Conservation (phyloP, 2,797 vertebrate species). For the Nannoperca australis region DNA sequence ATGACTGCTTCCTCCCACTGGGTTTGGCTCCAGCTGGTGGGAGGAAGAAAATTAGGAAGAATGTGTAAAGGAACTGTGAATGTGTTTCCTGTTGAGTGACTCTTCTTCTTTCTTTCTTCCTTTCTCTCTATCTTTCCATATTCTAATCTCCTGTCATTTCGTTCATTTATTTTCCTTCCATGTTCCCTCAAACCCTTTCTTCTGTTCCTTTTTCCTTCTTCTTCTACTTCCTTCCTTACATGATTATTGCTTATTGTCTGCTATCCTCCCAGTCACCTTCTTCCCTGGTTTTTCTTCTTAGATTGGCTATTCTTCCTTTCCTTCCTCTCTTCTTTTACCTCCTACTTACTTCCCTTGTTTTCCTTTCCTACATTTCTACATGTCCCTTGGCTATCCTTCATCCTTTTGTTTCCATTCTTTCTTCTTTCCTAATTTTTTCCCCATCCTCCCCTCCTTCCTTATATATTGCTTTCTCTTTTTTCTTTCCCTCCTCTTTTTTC, state of each 20-base stretch:
- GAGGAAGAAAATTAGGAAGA: conserved; percentile 43
- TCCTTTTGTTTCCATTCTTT: background rate
- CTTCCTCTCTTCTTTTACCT: background rate
- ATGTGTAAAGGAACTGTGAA: conserved; percentile 13
- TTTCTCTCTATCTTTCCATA: background rate
- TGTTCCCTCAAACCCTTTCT: no score
- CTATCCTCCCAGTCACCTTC: background rate
- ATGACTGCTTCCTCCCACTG: conserved; percentile 67
- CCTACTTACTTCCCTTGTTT: background rate
- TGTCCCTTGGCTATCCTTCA: background rate
- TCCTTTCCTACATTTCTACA: background rate
- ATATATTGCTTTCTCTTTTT: background rate
- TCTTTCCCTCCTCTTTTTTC: background rate
- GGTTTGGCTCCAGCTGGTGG: conserved; percentile 59
- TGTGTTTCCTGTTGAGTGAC: background rate
- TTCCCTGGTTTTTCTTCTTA: background rate
- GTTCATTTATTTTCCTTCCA: background rate
- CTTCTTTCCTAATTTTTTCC: conserved; percentile 2
- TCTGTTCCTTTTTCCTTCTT: background rate
- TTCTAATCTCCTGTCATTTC: background rate
- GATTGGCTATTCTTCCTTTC: background rate
- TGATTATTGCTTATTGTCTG: background rate
- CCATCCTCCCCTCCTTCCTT: background rate
- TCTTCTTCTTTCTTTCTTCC: background rate
- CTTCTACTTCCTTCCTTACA: background rate